Evolutionary conservation across 2,797 vertebrate species (phyloP).

Genomic region (Aulostomus chinensis): DNA sequence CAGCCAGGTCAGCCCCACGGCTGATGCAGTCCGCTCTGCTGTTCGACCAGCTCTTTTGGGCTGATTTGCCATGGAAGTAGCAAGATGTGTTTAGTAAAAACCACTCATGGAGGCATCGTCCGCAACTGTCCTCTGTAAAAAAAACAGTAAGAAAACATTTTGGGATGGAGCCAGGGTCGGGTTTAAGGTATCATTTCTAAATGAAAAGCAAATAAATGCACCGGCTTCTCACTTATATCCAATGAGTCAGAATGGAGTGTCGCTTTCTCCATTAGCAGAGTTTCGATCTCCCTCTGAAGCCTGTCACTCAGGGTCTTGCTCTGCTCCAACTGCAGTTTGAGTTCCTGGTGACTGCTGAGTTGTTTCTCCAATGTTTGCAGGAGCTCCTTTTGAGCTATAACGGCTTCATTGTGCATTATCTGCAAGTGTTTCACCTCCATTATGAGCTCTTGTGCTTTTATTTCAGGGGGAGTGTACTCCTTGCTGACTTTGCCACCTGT

Average conservation of each 20-base stretch:
- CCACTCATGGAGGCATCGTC: constrained; percentile 39
- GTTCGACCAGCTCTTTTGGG: too few species aligned
- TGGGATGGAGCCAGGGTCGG: too few species aligned
- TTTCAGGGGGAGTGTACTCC: neutral
- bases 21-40: too few species aligned
- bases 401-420: constrained; percentile 4
- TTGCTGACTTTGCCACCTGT: constrained; percentile 32
- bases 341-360: neutral
- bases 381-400: constrained; percentile 1
- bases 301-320: neutral
- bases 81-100: too few species aligned
- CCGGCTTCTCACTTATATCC: constrained; percentile 4
- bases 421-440: constrained; percentile 29
- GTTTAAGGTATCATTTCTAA: too few species aligned
- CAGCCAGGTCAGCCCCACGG: too few species aligned
- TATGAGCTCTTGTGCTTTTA: constrained; percentile 7
- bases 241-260: neutral
- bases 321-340: constrained; percentile 4
- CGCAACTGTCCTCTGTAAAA: constrained; percentile 50
- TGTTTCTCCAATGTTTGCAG: neutral
- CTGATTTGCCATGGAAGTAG: too few species aligned
- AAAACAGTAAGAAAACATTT: too few species aligned
- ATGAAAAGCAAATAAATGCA: neutral
- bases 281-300: constrained; percentile 13
- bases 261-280: neutral